Conservation (phyloP, 2,888 invertebrate species). For the Noctuana brunneofusca region DNA sequence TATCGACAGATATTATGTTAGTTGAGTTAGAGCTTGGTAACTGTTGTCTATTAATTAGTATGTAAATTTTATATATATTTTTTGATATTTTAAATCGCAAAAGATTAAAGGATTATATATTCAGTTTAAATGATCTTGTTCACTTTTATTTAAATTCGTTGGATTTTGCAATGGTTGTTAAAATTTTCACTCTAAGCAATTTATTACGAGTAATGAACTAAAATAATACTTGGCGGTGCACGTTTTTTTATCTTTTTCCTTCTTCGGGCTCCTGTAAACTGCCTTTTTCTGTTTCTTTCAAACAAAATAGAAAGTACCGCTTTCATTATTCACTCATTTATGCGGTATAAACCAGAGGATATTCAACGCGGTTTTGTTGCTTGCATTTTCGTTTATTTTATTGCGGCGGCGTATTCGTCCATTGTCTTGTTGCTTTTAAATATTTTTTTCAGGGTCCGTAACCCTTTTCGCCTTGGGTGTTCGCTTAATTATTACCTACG, state of each 20-base stretch:
- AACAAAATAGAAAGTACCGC: constrained; percentile 60
- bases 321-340: constrained; percentile 54
- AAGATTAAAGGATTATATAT: too few species aligned
- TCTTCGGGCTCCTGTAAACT: not conserved
- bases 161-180: not conserved
- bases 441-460: constrained; percentile 57
- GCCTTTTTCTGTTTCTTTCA: constrained; percentile 29
- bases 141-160: not conserved
- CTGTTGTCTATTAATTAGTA: not conserved
- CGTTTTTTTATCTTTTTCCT: not conserved
- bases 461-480: constrained; percentile 68
- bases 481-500: constrained; percentile 66
- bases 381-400: constrained; percentile 49
- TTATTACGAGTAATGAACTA: not conserved
- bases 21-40: not conserved
- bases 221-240: not conserved
- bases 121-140: too few species aligned
- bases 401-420: constrained; percentile 54
- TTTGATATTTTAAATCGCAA: too few species aligned
- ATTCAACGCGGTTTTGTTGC: constrained; percentile 35
- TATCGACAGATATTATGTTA: not conserved
- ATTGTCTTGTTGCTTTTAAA: constrained; percentile 65
- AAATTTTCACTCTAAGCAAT: constrained; percentile 2
- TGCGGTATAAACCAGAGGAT: constrained; percentile 51
- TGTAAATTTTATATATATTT: too few species aligned